Evolutionary conservation across 2,888 invertebrate species (phyloP), one percentile per base, ranked within the genome.

Genomic region (Clusia tigrina): DNA sequence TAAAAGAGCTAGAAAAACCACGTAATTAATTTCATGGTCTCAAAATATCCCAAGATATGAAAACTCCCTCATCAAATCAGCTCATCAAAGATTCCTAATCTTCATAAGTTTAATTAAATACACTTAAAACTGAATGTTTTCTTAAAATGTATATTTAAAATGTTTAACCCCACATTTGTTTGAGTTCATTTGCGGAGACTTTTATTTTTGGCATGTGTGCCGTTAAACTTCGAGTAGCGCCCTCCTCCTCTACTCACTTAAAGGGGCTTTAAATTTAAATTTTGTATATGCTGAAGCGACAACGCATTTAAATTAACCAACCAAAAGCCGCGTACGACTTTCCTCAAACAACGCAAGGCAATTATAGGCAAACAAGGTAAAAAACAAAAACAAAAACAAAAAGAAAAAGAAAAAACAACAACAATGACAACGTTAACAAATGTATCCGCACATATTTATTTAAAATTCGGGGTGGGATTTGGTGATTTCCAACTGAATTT

Each of bases 221-320:
- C 12, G 12, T 32, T 32, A 32, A 32, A 32, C 12, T 32, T 32
- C 6, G 12, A 32, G 42, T 42, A n/a, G 10, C 9, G 18, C 48
- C 48, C 48, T 48, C 48, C 22, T 48, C 20, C 48, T 48, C 48
- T 48, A 48, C 18, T 15, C 32, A 42, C 42, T 42, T 32, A 9
- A 32, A 32, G 32, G 6, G 12, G n/a, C 42, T 42, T 42, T 42
- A 42, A 42, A 42, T 42, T 42, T 6, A n/a, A 42, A 42, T 9
- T 42, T 20, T 37, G 15, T 52, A 58, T 37, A 52, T 23, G 26
- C 25, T 48, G 42, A 17, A 60, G 23, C 24, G 12, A 2, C 22
- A 24, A 17, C 71, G 69, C 69, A 72, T 73, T 77, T 71, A 73
- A 74, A 76, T 69, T 70, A 71, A 64, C 78, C 79, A 78, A 77